Conservation (phyloP, 2,113 vertebrate genomes). For the Tupaia chinensis region DNA sequence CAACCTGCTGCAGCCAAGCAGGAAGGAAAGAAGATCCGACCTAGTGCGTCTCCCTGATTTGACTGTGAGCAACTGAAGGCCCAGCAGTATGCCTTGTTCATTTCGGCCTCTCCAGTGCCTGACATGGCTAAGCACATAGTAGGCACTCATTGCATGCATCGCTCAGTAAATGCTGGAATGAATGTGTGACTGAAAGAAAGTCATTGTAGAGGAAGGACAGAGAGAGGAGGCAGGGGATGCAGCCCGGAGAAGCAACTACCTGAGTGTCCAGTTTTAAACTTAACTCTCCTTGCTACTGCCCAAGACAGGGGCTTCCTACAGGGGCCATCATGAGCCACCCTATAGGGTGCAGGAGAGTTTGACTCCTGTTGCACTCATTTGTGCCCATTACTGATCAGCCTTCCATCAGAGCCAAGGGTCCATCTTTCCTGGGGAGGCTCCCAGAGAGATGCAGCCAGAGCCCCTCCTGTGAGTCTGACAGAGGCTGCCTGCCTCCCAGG, state of each 20-base stretch:
- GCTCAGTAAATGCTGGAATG: background rate
- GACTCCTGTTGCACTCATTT: background rate
- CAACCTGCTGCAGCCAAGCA: background rate
- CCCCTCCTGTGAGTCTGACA: background rate
- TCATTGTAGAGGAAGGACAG: background rate
- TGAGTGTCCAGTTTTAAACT: background rate
- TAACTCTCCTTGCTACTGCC: background rate
- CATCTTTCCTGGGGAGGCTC: background rate
- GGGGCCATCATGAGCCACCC: background rate
- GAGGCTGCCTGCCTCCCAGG: background rate
- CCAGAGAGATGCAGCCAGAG: background rate
- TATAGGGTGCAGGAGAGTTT: background rate
- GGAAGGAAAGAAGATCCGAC: background rate
- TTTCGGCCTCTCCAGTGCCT: background rate
- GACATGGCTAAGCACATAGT: background rate
- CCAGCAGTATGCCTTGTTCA: background rate
- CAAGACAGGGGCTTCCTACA: background rate
- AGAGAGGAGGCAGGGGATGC: background rate
- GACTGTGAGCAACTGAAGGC: background rate
- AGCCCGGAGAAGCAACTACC: background rate
- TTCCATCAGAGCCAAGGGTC: background rate
- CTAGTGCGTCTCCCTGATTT: background rate
- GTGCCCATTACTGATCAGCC: background rate
- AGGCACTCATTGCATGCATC: background rate
- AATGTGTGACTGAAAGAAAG: background rate